A percentile compares a stretch with the other conserved stretches of the same genome.
Evolutionary conservation across 2,888 invertebrate genomes (phyloP).

Genomic region (Dryobotodes eremita): DNA sequence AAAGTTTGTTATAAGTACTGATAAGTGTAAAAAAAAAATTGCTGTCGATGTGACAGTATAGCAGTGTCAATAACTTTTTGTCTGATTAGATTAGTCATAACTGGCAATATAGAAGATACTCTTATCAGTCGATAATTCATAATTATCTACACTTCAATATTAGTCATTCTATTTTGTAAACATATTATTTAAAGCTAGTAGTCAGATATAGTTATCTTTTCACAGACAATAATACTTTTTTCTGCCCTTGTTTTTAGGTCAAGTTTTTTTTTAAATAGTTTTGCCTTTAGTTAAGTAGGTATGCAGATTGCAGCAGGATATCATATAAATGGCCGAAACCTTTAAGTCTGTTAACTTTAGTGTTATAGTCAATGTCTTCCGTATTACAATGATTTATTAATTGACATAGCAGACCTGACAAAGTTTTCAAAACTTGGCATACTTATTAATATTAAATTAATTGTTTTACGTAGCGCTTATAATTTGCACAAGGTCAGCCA

Average conservation of each 20-base stretch:
- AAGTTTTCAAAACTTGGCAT: not conserved
- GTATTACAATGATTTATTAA: not conserved
- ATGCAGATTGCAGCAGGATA: constrained; percentile 1
- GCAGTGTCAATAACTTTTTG: not conserved
- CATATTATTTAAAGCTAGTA: not conserved
- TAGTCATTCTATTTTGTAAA: not conserved
- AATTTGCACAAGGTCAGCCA: not conserved
- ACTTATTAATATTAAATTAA: not conserved
- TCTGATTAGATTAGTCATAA: constrained; percentile 10
- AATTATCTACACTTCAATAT: not conserved
- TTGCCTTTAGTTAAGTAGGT: not conserved
- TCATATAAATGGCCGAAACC: not conserved
- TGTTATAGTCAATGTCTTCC: constrained; percentile 14
- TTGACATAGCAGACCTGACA: not conserved
- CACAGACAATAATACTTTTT: not conserved
- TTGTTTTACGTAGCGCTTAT: not conserved
- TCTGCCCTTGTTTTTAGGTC: not conserved
- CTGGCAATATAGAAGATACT: not conserved
- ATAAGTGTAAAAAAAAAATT: not conserved
- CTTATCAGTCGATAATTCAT: not conserved
- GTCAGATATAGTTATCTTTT: not conserved
- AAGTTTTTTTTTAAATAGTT: not conserved
- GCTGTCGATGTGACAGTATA: not conserved
- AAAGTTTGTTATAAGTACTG: not conserved
- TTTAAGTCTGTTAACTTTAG: constrained; percentile 2